These are phyloP conservation scores for Sitta carolinensis DNA, from an alignment of 2,797 vertebrate genomes.

Conservation along the genomic window DNA sequence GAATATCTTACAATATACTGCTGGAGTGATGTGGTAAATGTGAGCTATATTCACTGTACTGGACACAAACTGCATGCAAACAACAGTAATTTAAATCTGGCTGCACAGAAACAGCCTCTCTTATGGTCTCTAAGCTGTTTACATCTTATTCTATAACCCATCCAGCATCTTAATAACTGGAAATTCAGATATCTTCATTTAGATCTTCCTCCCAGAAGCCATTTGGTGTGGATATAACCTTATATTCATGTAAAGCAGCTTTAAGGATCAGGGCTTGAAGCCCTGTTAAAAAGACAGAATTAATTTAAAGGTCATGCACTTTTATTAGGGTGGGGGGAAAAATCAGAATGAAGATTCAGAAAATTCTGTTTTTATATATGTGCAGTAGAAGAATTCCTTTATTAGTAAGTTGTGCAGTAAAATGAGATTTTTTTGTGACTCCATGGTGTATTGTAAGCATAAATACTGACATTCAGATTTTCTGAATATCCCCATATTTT, in stretches of 20 bases:
- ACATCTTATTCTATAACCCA: not conserved
- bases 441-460: not conserved
- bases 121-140: not conserved
- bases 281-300: not conserved
- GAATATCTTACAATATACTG: not conserved
- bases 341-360: not conserved
- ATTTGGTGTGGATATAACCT: not conserved
- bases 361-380: not conserved
- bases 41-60: not conserved
- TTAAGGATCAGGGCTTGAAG: not conserved
- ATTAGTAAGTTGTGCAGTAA: not conserved
- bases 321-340: not conserved
- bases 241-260: not conserved
- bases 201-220: not conserved
- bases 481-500: not conserved
- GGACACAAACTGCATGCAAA: slow-evolving; percentile 19
- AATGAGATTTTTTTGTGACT: not conserved
- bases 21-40: slow-evolving; percentile 1
- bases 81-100: not conserved
- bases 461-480: not conserved
- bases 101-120: not conserved
- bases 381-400: not conserved
- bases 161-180: slow-evolving; percentile 5
- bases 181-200: slow-evolving; percentile 13
- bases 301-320: not conserved